These are phyloP conservation scores for Heterodera filipjevi DNA, from an alignment of 2,888 invertebrate species.

Conservation along the genomic window DNA sequence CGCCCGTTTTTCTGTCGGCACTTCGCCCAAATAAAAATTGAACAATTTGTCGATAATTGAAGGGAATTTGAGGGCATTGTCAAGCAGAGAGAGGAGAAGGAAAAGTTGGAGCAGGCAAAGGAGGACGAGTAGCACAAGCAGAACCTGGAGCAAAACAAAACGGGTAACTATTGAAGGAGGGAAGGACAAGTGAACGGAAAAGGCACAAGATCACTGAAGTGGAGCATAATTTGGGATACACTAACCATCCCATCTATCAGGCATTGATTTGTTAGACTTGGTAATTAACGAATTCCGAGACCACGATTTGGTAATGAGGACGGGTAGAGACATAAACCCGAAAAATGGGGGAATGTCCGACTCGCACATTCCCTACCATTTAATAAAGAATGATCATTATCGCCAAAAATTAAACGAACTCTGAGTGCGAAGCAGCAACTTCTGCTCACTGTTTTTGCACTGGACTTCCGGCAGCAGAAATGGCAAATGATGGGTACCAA, in stretches of 20 bases:
- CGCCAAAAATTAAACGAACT: not conserved
- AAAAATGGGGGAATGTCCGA: no score
- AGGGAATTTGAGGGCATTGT: conserved; percentile 54
- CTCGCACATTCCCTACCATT: no score
- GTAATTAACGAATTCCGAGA: no score
- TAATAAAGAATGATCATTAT: no score
- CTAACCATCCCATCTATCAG: no score
- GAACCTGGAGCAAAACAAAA: not conserved
- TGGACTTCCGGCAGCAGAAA: not conserved
- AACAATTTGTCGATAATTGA: conserved; percentile 57
- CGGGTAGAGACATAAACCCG: no score
- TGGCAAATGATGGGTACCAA: not conserved
- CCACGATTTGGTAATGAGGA: no score
- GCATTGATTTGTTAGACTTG: no score
- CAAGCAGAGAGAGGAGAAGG: conserved; percentile 56
- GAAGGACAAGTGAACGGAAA: no score
- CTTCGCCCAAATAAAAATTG: conserved; percentile 10
- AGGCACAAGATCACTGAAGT: no score
- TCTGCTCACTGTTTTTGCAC: not conserved
- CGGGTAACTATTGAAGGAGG: not conserved
- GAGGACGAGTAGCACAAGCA: conserved; percentile 40
- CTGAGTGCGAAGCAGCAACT: not conserved
- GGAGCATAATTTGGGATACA: no score
- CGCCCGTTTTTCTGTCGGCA: conserved; percentile 50
- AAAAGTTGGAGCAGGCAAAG: conserved; percentile 57